Evolutionary conservation across 1,140 invertebrate genomes (phyloP), one percentile per base, ranked within the genome.

Genomic region (Lysiphlebus fabarum): DNA sequence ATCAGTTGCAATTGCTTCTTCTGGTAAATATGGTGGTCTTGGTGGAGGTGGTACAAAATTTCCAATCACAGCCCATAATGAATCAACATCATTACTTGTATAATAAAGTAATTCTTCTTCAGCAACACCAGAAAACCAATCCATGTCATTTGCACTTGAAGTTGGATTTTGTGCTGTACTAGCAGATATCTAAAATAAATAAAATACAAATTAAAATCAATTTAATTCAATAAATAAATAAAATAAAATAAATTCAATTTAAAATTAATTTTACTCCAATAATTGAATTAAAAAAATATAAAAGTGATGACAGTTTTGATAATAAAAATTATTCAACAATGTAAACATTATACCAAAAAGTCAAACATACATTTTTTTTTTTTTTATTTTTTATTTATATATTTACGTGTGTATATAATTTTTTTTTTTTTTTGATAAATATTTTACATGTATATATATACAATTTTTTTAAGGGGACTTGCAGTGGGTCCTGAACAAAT

Each of bases 21-120:
- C 84, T 41, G 85, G 82, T 42, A 87, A 79, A 70, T 84, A 87
- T 40, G 83, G 78, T 6, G 85, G 86, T 54, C 85, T 75, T 37
- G 85, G 86, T 26, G 86, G 86, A 8, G 86, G 86, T 37, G 86
- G 86, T 44, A 87, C 83, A 66, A 88, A 87, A 56, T 81, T 82
- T 3, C 84, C 72, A 58, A 80, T 78, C 47, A 79, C 83, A 60
- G 84, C 81, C 82, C 85, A 86, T n/a, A 86, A 72, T n/a, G 84
- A 85, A 65, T 84, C 83, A 56, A 86, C 79, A 65, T 82, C 83
- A 65, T 82, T 83, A 65, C 81, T 80, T 62, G 84, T 76, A 50
- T 82, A 81, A 62, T 83, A 80, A 61, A 80, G 73, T 59, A 83
- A 76, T 70, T 85, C 85, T 68, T 85, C 84, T 63, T 83, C 83